phyloP scores from a whole-genome alignment of 1,140 invertebrate species.

The Oedothorax gibbosus region DNA sequence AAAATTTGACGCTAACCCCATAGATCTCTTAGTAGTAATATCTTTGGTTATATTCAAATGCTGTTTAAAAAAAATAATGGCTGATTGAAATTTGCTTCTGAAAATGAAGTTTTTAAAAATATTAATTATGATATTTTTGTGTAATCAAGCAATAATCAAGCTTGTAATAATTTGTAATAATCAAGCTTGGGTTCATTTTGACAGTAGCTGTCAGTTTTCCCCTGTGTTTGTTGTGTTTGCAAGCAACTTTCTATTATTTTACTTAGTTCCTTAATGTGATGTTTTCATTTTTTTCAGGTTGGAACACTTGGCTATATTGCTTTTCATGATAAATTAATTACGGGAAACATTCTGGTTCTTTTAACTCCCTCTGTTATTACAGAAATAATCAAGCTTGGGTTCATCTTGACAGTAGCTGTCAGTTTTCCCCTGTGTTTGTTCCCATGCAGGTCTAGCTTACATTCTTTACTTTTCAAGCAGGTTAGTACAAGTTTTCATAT shows the following conservation, averaged over 20 bases:
- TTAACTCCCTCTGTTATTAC: constrained; percentile 83
- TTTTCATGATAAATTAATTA: constrained; percentile 78
- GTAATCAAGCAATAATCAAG: neutral
- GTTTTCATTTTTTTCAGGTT: constrained; percentile 71
- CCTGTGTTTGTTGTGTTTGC: constrained; percentile 82
- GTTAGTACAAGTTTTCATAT: constrained; percentile 9
- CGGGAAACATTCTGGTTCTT: constrained; percentile 90
- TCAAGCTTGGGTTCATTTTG: constrained; percentile 93
- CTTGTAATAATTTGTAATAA: constrained; percentile 73
- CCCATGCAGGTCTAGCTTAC: constrained; percentile 92
- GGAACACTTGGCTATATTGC: constrained; percentile 97
- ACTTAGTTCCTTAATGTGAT: constrained; percentile 71
- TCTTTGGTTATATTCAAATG: too few relatives aligned
- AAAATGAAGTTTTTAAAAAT: too few relatives aligned
- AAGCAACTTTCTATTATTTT: constrained; percentile 71
- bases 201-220: constrained; percentile 96
- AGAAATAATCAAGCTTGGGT: constrained; percentile 91
- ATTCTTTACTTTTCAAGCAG: constrained; percentile 83
- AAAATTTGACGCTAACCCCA: too few relatives aligned
- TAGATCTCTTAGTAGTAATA: too few relatives aligned
- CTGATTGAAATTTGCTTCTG: too few relatives aligned
- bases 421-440: constrained; percentile 97
- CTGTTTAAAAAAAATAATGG: too few relatives aligned
- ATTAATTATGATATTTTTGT: too few relatives aligned
- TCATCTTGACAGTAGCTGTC: constrained; percentile 93